Base-by-base conservation (phyloP, 2,113 vertebrate species). In the Burhinus bistriatus region DNA sequence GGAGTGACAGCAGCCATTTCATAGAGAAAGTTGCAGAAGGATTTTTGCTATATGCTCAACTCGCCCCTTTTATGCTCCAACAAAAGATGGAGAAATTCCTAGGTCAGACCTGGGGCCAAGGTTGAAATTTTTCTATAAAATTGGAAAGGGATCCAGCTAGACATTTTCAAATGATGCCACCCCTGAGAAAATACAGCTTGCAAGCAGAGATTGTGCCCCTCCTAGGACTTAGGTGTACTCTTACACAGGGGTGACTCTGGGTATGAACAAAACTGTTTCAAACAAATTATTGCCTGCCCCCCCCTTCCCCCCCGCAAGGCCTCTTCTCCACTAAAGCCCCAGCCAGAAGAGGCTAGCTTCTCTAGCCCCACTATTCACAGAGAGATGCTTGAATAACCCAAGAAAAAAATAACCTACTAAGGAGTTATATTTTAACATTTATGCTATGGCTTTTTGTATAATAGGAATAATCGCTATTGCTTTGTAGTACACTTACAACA, bases 401-500 rank as follows among this genome's bases (percentile, higher is more conserved):
- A 73, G 84, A 44, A 87, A 83, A 93, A 93, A 79, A 2, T 34
- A 55, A 27, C 54, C 36, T 72, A 34, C 93, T 72, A 55, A 69
- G n/a, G 58, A 68, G 82, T 68, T 87, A 29, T 86, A 94, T 91
- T 93, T 94, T 90, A 95, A 78, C 88, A 94, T 83, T 95, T 90
- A 75, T 94, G 82, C 94, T 94, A 64, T 86, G 85, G 94, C 79
- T 96, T 95, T 94, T 70, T 86, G 83, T 96, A 64, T 90, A 97
- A 96, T 77, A 96, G 90, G 92, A 95, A 95, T 96, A 94, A 96
- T 97, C n/a, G 5, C 95, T 86, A 85, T 86, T 88, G 94, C 95
- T 95, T 97, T 96, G 94, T 93, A 78, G 88, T 79, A 90, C 85
- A 87, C 95, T 97, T 87, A 88, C 81, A 97, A 97, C 93, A 96